A percentile compares a stretch with the other conserved stretches of the same genome.
These are phyloP conservation scores for Etia nguti DNA, from an alignment of 2,113 vertebrate genomes.

Conservation along the genomic window DNA sequence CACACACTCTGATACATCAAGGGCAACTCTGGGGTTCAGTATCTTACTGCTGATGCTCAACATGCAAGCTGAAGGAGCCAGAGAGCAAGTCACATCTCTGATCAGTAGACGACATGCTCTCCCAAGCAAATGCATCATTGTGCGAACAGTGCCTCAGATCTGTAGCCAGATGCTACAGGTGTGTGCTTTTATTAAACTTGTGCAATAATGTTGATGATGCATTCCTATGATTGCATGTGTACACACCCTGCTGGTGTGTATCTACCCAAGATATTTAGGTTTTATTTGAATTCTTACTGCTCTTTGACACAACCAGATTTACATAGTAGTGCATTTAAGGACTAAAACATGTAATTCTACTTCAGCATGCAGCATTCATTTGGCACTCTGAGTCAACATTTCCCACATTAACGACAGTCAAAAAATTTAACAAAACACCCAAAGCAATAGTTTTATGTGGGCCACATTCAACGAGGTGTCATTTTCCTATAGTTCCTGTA, in stretches of 20 bases:
- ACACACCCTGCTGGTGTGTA: no score
- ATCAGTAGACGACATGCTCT: not conserved
- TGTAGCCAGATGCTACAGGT: not conserved
- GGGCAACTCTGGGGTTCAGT: not conserved
- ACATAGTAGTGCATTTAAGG: not conserved
- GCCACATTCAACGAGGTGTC: not conserved
- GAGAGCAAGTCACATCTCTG: not conserved
- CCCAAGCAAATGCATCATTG: not conserved
- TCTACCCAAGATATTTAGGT: not conserved
- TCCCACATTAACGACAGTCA: not conserved
- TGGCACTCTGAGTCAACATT: not conserved
- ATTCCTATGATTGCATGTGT: not conserved
- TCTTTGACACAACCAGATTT: not conserved
- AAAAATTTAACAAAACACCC: not conserved
- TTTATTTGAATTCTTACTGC: not conserved
- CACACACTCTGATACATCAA: not conserved
- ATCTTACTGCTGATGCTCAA: not conserved
- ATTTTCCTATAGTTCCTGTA: not conserved
- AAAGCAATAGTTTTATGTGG: not conserved
- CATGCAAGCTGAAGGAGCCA: not conserved
- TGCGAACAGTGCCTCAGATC: not conserved
- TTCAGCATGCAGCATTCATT: not conserved
- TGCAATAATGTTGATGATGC: not conserved
- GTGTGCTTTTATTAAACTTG: not conserved
- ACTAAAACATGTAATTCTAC: not conserved